Percentiles rank a stretch among this genome's conserved stretches.
Evolutionary conservation across 1,140 invertebrate species (phyloP).

Genomic region (Cotesia glomerata): DNA sequence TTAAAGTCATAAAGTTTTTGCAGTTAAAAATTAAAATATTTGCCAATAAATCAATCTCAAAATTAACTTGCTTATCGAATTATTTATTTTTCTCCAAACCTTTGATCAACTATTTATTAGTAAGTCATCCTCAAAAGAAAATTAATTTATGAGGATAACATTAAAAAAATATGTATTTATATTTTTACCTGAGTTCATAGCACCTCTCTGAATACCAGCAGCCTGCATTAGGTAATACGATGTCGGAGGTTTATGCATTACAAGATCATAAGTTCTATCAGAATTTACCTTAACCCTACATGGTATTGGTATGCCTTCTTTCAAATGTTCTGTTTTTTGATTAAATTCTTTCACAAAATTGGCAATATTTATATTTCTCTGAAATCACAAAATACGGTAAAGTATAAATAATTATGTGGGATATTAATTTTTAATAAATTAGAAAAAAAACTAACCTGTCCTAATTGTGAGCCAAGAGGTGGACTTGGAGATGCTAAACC

Average conservation of each 20-base stretch:
- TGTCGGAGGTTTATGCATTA: conserved; percentile 84
- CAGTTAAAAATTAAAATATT: too few species aligned
- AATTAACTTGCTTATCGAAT: too few species aligned
- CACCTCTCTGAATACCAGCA: conserved; percentile 85
- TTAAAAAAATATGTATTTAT: too few species aligned
- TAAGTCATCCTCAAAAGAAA: not conserved
- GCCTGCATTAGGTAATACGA: conserved; percentile 93
- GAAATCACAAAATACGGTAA: conserved; percentile 44
- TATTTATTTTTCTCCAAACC: too few species aligned
- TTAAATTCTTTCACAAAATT: conserved; percentile 99
- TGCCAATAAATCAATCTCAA: too few species aligned
- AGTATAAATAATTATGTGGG: conserved; percentile 22
- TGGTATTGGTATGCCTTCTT: conserved; percentile 90
- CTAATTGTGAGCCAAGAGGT: conserved; percentile 89
- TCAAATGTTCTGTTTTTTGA: conserved; percentile 89
- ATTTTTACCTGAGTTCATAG: conserved; percentile 74
- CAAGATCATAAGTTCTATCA: conserved; percentile 85
- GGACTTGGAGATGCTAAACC: conserved; percentile 86
- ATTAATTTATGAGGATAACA: too few species aligned
- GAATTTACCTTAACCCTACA: conserved; percentile 82
- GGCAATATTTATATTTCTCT: conserved; percentile 95
- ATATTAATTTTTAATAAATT: not conserved
- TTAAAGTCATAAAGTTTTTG: too few species aligned
- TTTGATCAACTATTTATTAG: too few species aligned
- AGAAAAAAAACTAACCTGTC: conserved; percentile 72